Evolutionary conservation across 2,888 invertebrate genomes (phyloP).

Genomic region (Electrophaes corylata): DNA sequence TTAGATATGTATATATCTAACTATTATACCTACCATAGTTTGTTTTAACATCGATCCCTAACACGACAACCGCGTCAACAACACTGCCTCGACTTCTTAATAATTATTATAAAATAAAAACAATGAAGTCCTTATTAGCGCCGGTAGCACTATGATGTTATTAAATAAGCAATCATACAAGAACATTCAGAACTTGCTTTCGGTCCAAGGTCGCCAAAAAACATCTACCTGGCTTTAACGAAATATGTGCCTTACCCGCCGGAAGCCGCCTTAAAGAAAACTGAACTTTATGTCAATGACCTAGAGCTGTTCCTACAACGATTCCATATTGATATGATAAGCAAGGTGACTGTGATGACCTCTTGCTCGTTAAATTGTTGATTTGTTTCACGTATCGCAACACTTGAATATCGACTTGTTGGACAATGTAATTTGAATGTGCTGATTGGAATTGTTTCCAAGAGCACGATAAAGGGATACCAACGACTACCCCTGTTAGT

Average conservation of each 20-base stretch:
- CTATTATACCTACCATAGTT: not conserved
- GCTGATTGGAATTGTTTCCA: not conserved
- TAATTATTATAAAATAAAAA: constrained; percentile 11
- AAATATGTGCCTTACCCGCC: constrained; percentile 48
- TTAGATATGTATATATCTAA: no score
- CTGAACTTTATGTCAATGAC: constrained; percentile 43
- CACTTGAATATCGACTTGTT: constrained; percentile 24
- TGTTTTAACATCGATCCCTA: constrained; percentile 19
- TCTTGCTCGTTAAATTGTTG: constrained; percentile 45
- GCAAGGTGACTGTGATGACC: constrained; percentile 54
- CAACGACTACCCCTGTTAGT: not conserved
- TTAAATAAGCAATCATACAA: constrained; percentile 50
- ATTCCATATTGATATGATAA: constrained; percentile 39
- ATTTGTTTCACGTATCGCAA: constrained; percentile 45
- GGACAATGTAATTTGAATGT: constrained; percentile 12
- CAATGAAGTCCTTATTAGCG: constrained; percentile 15
- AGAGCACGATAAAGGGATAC: not conserved
- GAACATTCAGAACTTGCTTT: constrained; percentile 47
- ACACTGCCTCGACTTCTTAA: constrained; percentile 14
- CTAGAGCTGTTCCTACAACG: constrained; percentile 36
- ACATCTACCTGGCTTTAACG: constrained; percentile 52
- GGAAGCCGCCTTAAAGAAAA: constrained; percentile 37
- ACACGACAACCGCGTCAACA: constrained; percentile 24
- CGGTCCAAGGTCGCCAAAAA: constrained; percentile 56
- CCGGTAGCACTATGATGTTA: constrained; percentile 42